Base-by-base conservation (phyloP, 2,888 invertebrate species). In the Pecten maximus region DNA sequence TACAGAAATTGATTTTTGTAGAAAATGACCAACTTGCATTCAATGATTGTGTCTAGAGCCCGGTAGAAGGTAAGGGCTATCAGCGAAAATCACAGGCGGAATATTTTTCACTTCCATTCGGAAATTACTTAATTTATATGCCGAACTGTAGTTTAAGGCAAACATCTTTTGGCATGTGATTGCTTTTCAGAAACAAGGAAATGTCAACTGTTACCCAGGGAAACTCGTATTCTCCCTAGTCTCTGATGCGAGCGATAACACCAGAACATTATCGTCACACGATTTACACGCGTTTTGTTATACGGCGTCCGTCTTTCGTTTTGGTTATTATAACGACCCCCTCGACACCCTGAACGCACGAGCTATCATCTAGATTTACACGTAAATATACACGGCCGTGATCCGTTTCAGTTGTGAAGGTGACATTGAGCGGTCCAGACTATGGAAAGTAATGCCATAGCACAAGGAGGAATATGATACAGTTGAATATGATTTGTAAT, bases 11-110 rank as follows among this genome's bases (percentile, higher is more conserved):
- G 89, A 89, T 89, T 89, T 89, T 40, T 35, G 88, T 60, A 60
- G 87, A 87, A 87, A 89, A 89, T 87, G 89, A 89, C 89, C 89
- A 19, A 48, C 40, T 15, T 40, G 89, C 88, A 87, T 89, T 87
- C 87, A 54, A 40, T 54, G 89, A 89, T 87, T 89, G 54, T 89
- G 40, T 87, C 87, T 40, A 87, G 88, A 54, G 40, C 87, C 89
- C 87, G 40, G n/a, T 50, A 89, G 87, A 87, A 50, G 39, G 74
- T 35, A 74, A 6, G 35, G 74, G 35, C 74, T 74, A 74, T 74
- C 35, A 23, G 74, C 74, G 35, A 35, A 74, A 74, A 74, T 74
- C 74, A 74, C 35, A 74, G 6, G 74, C 74, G 28, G 74, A 74
- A 74, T 74, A 74, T 28, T 35, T 54, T 74, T 74, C 28, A 74